Evolutionary conservation across 2,113 vertebrate genomes (phyloP), one percentile per base, ranked within the genome.

Genomic region (Empidonax alnorum): DNA sequence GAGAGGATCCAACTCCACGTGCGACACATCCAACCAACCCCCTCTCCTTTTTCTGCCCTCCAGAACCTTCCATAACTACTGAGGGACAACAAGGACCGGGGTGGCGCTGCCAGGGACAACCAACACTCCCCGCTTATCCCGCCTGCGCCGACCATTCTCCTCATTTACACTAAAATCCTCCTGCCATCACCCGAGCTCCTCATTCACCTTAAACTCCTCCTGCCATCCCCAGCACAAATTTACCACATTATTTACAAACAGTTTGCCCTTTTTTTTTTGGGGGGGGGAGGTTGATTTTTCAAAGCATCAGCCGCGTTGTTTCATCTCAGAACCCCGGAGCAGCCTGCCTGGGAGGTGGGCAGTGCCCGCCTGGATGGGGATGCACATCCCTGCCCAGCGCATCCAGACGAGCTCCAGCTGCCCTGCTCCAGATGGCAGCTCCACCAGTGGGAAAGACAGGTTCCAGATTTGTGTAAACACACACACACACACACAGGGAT

Each of bases 381-480:
- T n/a, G 59, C 24, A 82, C 71, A 19, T 4, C 21, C 14, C 31
- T 30, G 66, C 72, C 61, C 81, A 78, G 71, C 33, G 37, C 81
- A 79, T 28, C 49, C 93, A 91, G 93, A 91, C 80, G 50, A 33
- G 56, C 81, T 84, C 56, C 95, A 94, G 80, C 91, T 96, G 94
- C 94, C 80, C 89, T 8, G 22, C 80, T 9, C 91, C 84, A 95
- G 91, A 93, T 67, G 84, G 86, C 91, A 88, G 86, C 75, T 63
- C 2, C 2, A 52, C 4, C 73, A 58, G 56, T 23, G 55, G 3
- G 21, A 63, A 72, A 87, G 44, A 27, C 68, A 82, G 77, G 69
- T 84, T 73, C 90, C 95, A 93, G 56, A 21, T 27, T 30, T 8
- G 65, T 73, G 78, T 81, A 58, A 77, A 86, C 52, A 71, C 55